Percentiles rank a stretch among this genome's conserved stretches.
These are phyloP conservation scores for Zaprionus lachaisei DNA, from an alignment of 1,140 invertebrate genomes.

Conservation along the genomic window DNA sequence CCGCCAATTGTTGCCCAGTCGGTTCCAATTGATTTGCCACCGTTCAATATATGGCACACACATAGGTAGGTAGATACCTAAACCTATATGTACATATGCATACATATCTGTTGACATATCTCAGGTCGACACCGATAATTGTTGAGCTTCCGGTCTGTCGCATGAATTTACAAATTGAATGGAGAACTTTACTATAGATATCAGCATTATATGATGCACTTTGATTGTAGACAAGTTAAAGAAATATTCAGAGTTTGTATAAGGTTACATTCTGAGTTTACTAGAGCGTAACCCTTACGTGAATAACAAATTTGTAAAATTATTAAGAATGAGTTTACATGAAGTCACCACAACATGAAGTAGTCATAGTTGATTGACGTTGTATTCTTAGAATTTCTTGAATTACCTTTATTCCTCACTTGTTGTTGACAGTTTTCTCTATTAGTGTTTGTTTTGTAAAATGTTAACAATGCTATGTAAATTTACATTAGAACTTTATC, in stretches of 20 bases:
- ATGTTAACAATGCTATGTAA: slow-evolving; percentile 46
- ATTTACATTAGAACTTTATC: slow-evolving; percentile 35
- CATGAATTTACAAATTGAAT: neutral
- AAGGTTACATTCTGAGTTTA: neutral
- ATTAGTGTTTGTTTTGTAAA: slow-evolving; percentile 30
- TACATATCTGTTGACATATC: neutral
- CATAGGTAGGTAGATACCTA: slow-evolving; percentile 21
- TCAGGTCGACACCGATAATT: neutral
- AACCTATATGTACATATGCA: neutral
- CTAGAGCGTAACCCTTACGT: no score
- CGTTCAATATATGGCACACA: slow-evolving; percentile 26
- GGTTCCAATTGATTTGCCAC: slow-evolving; percentile 74
- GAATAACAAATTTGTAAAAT: neutral
- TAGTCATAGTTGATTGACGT: neutral
- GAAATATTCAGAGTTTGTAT: neutral
- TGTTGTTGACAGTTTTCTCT: slow-evolving; percentile 7
- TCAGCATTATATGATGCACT: neutral
- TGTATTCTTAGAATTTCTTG: slow-evolving; percentile 1
- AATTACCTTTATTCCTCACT: slow-evolving; percentile 11
- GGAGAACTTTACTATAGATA: neutral
- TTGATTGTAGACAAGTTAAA: no score
- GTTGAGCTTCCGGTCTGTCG: slow-evolving; percentile 5
- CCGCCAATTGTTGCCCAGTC: slow-evolving; percentile 40
- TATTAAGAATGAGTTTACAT: neutral
- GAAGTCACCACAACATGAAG: neutral